Base-by-base conservation (phyloP, 2,797 vertebrate species). In the Hyperoplus immaculatus region DNA sequence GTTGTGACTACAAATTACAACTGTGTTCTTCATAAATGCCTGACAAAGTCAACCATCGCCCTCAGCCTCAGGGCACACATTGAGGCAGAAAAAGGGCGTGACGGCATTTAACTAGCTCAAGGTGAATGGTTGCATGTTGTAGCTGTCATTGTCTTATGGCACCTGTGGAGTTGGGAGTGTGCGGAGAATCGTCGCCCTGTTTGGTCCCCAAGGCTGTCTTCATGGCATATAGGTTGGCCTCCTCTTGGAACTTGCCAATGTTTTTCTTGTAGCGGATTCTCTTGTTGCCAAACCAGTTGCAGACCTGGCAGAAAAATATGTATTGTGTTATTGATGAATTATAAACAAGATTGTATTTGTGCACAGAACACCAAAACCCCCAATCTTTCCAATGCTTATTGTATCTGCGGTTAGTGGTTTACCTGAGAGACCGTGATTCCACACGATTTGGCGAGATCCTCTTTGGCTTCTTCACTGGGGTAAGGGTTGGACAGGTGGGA, bases 251-350 rank as follows among this genome's bases (percentile, higher is more conserved):
- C 96, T 99, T 99, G 93, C 98, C 96, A 82, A 99, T 99, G 95
- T 99, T 99, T 96, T 99, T 99, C 97, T 99, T 99, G 96, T 99
- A 99, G 94, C 98, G 98, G 94, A 99, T 99, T 95, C 98, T 96
- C 94, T 99, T 99, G 96, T 99, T 99, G 91, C 98, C 98, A 93
- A 99, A 99, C 98, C 98, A 99, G 96, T 99, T 99, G 93, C 97
- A 99, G 94, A 99, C 98, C 98, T 99, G 91, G 39, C 3, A 29
- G 21, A 13, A 41, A 42, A 9, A 29, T 43, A 15, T 13, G 13
- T 8, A 12, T 46, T 3, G 12, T 21, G 18, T 42, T n/a, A 21
- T 6, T 36, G 38, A 29, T 3, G 0, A 43, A 50, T 42, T 13
- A 51, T 4, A 29, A 59, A 61, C 16, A 12, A 4, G 4, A 51